Conservation (phyloP, 2,113 vertebrate genomes). For the Oncorhynchus mykiss region DNA sequence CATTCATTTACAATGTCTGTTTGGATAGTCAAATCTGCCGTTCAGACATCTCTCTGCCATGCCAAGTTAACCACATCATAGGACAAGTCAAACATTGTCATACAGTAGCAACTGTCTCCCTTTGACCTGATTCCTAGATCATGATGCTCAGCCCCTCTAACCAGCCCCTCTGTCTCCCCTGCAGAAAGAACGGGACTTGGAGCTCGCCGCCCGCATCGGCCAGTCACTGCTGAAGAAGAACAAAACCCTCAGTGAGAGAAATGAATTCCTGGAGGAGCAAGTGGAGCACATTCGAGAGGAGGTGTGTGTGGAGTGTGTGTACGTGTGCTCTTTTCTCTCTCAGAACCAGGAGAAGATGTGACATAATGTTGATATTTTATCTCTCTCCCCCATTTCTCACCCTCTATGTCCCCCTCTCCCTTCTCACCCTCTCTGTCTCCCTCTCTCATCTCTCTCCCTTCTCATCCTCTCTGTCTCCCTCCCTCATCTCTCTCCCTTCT, state of each 20-base stretch:
- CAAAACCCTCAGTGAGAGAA: constrained; percentile 91
- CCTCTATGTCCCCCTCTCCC: neutral
- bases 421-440: neutral
- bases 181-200: constrained; percentile 98
- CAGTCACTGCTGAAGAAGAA: constrained; percentile 98
- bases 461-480: neutral
- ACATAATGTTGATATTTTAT: too few relatives aligned
- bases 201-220: constrained; percentile 95
- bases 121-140: neutral
- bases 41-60: neutral
- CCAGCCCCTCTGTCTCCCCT: neutral
- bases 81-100: neutral
- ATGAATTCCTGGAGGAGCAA: constrained; percentile 92
- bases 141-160: neutral
- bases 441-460: neutral
- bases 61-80: neutral
- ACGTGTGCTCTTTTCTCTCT: neutral
- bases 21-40: neutral
- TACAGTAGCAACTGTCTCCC: neutral
- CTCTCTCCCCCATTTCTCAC: neutral
- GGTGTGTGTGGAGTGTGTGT: constrained; percentile 33
- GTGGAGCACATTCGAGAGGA: constrained; percentile 95
- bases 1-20: neutral
- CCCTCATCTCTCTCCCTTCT: neutral
- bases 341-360: too few relatives aligned